A percentile compares a stretch with the other conserved stretches of the same genome.
Evolutionary conservation across 2,797 vertebrate species (phyloP).

Genomic region (Choloepus didactylus): DNA sequence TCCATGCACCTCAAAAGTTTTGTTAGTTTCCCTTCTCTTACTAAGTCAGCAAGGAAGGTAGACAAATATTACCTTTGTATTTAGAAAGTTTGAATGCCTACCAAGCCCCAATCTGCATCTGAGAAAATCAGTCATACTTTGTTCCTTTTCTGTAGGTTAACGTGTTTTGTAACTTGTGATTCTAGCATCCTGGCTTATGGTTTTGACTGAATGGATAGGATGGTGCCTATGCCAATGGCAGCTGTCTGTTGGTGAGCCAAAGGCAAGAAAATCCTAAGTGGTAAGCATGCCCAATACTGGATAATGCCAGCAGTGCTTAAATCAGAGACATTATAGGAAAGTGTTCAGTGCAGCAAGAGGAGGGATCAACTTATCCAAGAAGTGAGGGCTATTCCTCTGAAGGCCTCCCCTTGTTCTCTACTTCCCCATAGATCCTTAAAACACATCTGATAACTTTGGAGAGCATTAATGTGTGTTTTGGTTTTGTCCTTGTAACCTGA

Average conservation of each 20-base stretch:
- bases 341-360: background rate
- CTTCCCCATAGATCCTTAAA: background rate
- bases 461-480: background rate
- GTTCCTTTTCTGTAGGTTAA: background rate
- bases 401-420: background rate
- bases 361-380: background rate
- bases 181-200: background rate
- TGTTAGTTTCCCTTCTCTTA: constrained; percentile 65
- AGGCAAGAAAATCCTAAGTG: background rate
- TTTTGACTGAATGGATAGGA: background rate
- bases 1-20: background rate
- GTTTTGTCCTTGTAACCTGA: background rate
- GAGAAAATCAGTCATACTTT: background rate
- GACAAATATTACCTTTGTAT: background rate
- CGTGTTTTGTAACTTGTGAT: background rate
- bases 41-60: constrained; percentile 26
- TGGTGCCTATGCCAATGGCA: background rate
- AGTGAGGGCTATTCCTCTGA: background rate
- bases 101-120: background rate
- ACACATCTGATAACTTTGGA: background rate
- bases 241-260: background rate
- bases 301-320: background rate
- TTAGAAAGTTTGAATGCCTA: background rate
- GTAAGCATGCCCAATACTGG: background rate
- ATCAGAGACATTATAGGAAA: background rate